Percentiles rank a stretch among this genome's conserved stretches.
Conservation (phyloP, 2,113 vertebrate species). For the Alethe diademata region DNA sequence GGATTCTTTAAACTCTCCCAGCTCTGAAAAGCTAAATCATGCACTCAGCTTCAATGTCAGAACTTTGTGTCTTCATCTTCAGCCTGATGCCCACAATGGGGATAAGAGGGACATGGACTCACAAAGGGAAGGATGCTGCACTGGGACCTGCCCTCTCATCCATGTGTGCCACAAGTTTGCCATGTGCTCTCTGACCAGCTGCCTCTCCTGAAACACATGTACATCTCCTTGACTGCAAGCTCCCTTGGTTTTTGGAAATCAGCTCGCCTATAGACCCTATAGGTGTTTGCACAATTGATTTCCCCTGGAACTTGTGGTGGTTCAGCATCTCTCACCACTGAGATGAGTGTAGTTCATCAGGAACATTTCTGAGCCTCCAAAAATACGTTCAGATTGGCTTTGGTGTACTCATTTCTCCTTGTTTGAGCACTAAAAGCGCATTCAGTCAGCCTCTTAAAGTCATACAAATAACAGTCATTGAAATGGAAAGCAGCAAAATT, state of each 20-base stretch:
- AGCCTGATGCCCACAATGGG: fast-evolving
- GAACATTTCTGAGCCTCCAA: slow-evolving; percentile 11
- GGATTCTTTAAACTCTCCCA: neutral
- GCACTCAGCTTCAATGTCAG: neutral
- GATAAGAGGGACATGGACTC: neutral
- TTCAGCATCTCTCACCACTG: neutral
- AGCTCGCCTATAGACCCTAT: neutral
- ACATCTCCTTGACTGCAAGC: neutral
- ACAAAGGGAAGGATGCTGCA: fast-evolving
- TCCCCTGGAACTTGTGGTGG: neutral
- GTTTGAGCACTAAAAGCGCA: neutral
- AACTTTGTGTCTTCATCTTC: neutral
- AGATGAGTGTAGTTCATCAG: neutral
- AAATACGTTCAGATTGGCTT: neutral
- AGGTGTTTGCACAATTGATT: neutral
- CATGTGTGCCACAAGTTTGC: neutral
- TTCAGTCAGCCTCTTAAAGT: slow-evolving; percentile 39
- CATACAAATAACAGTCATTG: slow-evolving; percentile 53
- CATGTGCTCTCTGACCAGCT: neutral
- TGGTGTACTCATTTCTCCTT: neutral
- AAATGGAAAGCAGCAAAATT: slow-evolving; percentile 62
- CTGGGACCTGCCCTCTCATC: neutral
- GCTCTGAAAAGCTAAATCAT: neutral
- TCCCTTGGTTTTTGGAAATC: neutral
- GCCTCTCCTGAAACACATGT: neutral